Base-by-base conservation (phyloP, 2,113 vertebrate genomes). In the Nothoprocta perdicaria region DNA sequence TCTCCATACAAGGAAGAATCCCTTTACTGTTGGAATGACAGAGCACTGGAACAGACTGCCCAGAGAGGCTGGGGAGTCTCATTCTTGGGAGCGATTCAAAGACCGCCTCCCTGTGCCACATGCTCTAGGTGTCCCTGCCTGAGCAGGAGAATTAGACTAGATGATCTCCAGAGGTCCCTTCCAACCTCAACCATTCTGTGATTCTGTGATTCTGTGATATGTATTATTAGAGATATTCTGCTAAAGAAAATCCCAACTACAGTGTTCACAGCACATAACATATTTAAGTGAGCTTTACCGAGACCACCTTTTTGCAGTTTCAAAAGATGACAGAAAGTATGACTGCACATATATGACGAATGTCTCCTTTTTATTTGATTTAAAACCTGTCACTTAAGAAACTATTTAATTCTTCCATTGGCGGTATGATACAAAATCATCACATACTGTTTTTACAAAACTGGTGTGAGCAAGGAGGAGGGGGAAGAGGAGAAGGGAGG, bases 251-350 rank as follows among this genome's bases (percentile, higher is more conserved):
- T 2, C 4, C 29, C 6, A 22, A 33, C 9, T 10, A 22, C 50
- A 4, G 6, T 0, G 0, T 77, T 35, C 41, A 48, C 13, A 29
- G 7, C 6, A 82, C 31, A 75, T 60, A 29, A n/a, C 0, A 0
- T n/a, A 74, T 84, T 73, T 65, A 60, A 65, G 48, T 5, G 33
- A 60, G 62, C 58, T 87, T 63, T 79, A 76, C 33, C 67, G 27
- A 0, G 0, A 82, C 24, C 26, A 75, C 53, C 19, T 89, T 86
- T 63, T 62, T 45, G 35, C 15, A 57, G 45, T 62, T 55, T 60
- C 35, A 26, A 35, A 29, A 58, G 8, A 33, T 45, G n/a, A 89
- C 62, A 80, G 53, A 58, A 93, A 89, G 52, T 31, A 86, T 7
- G 16, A 87, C 29, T 73, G 10, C 68, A 45, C n/a, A 45, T 6